A percentile compares a stretch with the other conserved stretches of the same genome.
These are phyloP conservation scores for Euglossa dilemma DNA, from an alignment of 1,140 invertebrate species.

Conservation along the genomic window DNA sequence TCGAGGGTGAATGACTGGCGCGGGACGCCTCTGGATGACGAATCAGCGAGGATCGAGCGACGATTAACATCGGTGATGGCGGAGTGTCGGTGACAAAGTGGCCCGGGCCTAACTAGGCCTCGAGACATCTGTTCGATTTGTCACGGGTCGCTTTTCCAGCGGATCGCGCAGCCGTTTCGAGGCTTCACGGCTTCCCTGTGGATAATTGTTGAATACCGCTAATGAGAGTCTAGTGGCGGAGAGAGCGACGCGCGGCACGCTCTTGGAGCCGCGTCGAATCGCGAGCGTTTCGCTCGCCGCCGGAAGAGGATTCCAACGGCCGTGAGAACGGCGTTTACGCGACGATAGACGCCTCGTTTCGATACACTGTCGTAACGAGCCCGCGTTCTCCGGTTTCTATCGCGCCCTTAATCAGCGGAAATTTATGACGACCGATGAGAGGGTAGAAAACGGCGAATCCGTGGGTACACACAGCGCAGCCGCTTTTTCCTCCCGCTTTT, in stretches of 20 bases:
- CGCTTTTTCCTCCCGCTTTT: neutral
- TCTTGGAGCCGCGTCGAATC: constrained; percentile 68
- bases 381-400: constrained; percentile 51
- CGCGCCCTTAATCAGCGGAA: constrained; percentile 47
- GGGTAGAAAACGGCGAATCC: constrained; percentile 16
- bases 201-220: constrained; percentile 81
- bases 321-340: constrained; percentile 54
- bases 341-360: constrained; percentile 18
- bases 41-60: constrained; percentile 67
- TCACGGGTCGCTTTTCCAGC: constrained; percentile 73
- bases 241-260: constrained; percentile 60
- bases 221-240: constrained; percentile 79
- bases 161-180: constrained; percentile 59
- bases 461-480: too few species aligned
- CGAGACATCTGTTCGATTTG: constrained; percentile 80
- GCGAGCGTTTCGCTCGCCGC: constrained; percentile 25
- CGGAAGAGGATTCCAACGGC: constrained; percentile 36
- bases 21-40: constrained; percentile 48
- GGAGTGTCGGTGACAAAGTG: constrained; percentile 68
- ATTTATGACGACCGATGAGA: constrained; percentile 30
- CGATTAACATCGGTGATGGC: constrained; percentile 72
- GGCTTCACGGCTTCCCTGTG: constrained; percentile 69
- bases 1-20: constrained; percentile 7
- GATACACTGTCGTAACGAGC: constrained; percentile 48
- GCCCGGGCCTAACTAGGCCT: constrained; percentile 75